Conservation (phyloP, 2,888 invertebrate genomes). For the Dryocosmus kuriphilus region DNA sequence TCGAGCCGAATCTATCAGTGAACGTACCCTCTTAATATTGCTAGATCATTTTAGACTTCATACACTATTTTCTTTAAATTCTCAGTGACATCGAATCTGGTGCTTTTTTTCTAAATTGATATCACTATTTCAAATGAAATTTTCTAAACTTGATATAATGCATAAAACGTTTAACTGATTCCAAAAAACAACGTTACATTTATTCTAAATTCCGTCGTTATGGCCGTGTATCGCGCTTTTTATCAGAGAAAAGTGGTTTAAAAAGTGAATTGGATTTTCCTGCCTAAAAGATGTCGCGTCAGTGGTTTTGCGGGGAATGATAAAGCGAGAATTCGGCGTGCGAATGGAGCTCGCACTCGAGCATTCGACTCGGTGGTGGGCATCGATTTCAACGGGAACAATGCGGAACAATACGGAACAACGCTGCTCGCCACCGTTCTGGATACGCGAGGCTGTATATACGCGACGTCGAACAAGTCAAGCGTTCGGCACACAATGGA, state of each 20-base stretch:
- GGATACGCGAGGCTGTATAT: slow-evolving; percentile 51
- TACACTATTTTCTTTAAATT: no score
- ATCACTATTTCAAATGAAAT: not conserved
- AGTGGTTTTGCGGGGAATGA: slow-evolving; percentile 25
- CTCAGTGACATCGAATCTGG: no score
- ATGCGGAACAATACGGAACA: slow-evolving; percentile 60
- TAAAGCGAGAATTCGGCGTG: slow-evolving; percentile 48
- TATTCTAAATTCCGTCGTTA: not conserved
- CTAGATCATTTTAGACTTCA: no score
- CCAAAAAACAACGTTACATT: no score
- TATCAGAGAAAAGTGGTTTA: slow-evolving; percentile 14
- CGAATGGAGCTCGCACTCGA: slow-evolving; percentile 56
- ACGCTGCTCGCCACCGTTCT: slow-evolving; percentile 36
- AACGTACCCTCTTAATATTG: no score
- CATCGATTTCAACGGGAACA: slow-evolving; percentile 74
- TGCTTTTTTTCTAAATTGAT: no score
- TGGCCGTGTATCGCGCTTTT: not conserved
- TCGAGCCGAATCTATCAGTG: no score
- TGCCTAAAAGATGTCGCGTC: slow-evolving; percentile 27
- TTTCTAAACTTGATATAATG: not conserved
- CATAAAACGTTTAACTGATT: no score
- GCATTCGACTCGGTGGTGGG: slow-evolving; percentile 56
- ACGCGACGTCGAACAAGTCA: slow-evolving; percentile 72
- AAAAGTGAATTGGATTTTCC: slow-evolving; percentile 28
- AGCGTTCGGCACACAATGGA: slow-evolving; percentile 75